These are phyloP conservation scores for Epistrophe eligans DNA, from an alignment of 2,888 invertebrate species.

Conservation along the genomic window DNA sequence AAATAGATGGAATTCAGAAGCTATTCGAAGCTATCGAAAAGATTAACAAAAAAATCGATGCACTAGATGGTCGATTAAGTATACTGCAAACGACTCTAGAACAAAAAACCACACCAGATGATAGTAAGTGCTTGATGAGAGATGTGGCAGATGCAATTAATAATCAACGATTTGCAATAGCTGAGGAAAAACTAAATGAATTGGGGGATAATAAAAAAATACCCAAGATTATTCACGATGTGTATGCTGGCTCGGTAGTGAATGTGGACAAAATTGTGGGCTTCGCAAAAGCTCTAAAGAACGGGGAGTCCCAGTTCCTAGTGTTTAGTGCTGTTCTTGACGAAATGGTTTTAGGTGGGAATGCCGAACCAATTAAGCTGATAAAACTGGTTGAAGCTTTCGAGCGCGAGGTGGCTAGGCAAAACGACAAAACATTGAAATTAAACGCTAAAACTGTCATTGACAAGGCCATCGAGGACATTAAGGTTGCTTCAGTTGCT, in stretches of 20 bases:
- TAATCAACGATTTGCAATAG: slow-evolving; percentile 12
- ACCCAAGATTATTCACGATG: slow-evolving; percentile 31
- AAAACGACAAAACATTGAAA: slow-evolving; percentile 25
- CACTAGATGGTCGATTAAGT: slow-evolving; percentile 20
- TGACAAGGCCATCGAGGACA: slow-evolving; percentile 33
- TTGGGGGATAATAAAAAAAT: slow-evolving; percentile 22
- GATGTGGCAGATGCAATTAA: slow-evolving; percentile 48
- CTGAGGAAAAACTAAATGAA: slow-evolving; percentile 37
- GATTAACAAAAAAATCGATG: slow-evolving; percentile 20
- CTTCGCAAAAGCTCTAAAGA: slow-evolving; percentile 28
- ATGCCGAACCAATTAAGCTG: slow-evolving; percentile 33
- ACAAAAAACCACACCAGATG: slow-evolving; percentile 30
- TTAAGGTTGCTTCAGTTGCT: slow-evolving; percentile 3
- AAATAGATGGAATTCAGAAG: slow-evolving; percentile 4
- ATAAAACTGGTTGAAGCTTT: slow-evolving; percentile 34
- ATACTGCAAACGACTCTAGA: slow-evolving; percentile 34
- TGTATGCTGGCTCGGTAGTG: slow-evolving; percentile 26
- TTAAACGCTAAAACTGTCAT: slow-evolving; percentile 20
- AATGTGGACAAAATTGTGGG: slow-evolving; percentile 33
- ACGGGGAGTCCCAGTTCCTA: slow-evolving; percentile 2
- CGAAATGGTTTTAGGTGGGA: neutral
- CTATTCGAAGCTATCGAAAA: slow-evolving; percentile 35
- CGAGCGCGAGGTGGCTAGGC: slow-evolving; percentile 13
- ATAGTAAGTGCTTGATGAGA: slow-evolving; percentile 34
- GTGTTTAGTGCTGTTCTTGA: slow-evolving; percentile 18